A percentile compares a stretch with the other conserved stretches of the same genome.
Evolutionary conservation across 2,797 vertebrate species (phyloP).

Genomic region (Cossypha heuglini): DNA sequence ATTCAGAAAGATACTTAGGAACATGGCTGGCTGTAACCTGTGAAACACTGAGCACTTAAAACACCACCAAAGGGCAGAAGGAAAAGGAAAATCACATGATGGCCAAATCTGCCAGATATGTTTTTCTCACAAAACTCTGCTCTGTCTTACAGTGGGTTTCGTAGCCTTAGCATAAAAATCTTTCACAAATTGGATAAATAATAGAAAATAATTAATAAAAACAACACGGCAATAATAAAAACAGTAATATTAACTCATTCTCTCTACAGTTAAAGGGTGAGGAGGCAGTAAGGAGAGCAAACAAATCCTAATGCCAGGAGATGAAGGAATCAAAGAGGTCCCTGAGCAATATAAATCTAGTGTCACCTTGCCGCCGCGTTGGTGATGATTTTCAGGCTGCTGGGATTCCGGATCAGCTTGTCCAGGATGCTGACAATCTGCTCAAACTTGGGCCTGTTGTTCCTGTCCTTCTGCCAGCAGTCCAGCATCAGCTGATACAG

Average conservation of each 20-base stretch:
- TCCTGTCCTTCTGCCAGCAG: conserved; percentile 98
- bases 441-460: conserved; percentile 97
- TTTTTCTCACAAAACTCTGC: neutral
- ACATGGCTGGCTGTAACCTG: neutral
- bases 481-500: conserved; percentile 98
- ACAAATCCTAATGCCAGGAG: neutral
- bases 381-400: conserved; percentile 94
- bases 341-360: neutral
- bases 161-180: neutral
- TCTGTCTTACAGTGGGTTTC: neutral
- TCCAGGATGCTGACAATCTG: conserved; percentile 98
- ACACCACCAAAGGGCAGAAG: neutral
- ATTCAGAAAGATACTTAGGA: neutral
- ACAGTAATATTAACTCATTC: neutral
- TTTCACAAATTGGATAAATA: neutral
- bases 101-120: neutral
- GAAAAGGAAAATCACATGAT: neutral
- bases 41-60: neutral
- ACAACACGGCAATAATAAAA: neutral
- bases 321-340: neutral
- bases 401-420: conserved; percentile 95
- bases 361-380: conserved; percentile 92
- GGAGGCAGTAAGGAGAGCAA: neutral
- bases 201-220: neutral
- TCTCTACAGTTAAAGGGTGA: neutral